phyloP scores from a whole-genome alignment of 2,113 vertebrate species.

The Microtus richardsoni region DNA sequence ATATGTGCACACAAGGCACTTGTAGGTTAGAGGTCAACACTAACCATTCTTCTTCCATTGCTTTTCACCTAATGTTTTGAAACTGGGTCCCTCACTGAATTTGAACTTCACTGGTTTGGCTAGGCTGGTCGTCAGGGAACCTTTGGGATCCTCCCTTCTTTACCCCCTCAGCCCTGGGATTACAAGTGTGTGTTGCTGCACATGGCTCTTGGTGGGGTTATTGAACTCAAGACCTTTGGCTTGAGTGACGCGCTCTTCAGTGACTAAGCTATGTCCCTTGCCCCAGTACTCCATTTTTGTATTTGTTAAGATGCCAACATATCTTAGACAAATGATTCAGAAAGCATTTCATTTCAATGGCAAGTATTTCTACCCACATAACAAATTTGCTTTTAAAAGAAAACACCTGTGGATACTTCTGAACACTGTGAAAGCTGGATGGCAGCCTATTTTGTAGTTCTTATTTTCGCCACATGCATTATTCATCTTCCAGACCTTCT shows the following conservation, averaged over 20 bases:
- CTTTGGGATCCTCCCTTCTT: not conserved
- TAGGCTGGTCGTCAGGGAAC: not conserved
- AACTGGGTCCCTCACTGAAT: not conserved
- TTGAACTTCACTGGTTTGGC: not conserved
- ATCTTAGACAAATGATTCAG: constrained; percentile 58
- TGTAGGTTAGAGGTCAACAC: not conserved
- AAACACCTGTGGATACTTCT: constrained; percentile 67
- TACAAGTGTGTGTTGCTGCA: not conserved
- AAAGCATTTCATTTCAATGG: constrained; percentile 48
- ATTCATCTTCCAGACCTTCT: constrained; percentile 57
- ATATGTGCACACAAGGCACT: not conserved
- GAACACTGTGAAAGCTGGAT: constrained; percentile 43
- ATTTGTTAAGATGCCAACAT: constrained; percentile 45
- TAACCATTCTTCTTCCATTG: not conserved
- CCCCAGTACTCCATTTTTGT: constrained; percentile 25
- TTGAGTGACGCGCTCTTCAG: not conserved
- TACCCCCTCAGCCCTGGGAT: not conserved
- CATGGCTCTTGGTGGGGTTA: not conserved
- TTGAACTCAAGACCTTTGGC: not conserved
- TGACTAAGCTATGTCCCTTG: not conserved
- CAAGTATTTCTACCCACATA: constrained; percentile 50
- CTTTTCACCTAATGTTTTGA: not conserved
- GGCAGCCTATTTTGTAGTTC: constrained; percentile 51
- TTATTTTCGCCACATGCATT: constrained; percentile 62
- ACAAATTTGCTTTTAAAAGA: constrained; percentile 60